These are phyloP conservation scores for Pseudorasbora parva DNA, from an alignment of 2,113 vertebrate genomes.

Conservation along the genomic window DNA sequence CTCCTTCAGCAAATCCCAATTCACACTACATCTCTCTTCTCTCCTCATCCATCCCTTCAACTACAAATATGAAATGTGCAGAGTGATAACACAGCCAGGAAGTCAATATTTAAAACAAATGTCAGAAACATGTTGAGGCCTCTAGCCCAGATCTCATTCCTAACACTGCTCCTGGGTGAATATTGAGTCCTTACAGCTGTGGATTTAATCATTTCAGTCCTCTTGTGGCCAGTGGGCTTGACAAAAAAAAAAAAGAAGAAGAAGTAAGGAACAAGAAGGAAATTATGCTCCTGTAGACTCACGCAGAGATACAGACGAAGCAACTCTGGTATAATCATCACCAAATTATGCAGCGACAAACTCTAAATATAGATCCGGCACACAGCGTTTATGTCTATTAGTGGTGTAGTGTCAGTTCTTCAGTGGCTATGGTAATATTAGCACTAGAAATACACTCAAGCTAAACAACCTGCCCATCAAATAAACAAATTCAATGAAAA, in stretches of 20 bases:
- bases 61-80: not conserved
- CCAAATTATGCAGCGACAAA: conserved; percentile 28
- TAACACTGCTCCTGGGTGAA: not conserved
- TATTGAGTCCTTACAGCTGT: conserved; percentile 30
- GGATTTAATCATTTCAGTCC: conserved; percentile 17
- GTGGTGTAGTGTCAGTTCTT: not conserved
- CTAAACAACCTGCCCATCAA: not conserved
- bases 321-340: conserved; percentile 15
- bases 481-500: not conserved
- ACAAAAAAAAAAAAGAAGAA: not conserved
- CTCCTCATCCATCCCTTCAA: conserved; percentile 23
- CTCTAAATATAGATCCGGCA: conserved; percentile 23
- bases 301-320: not conserved
- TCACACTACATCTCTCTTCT: not conserved
- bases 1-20: not conserved
- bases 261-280: conserved; percentile 1
- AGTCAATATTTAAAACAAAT: conserved; percentile 39
- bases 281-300: not conserved
- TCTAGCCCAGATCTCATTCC: conserved; percentile 15
- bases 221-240: conserved; percentile 2
- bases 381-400: conserved; percentile 6
- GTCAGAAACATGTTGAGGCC: conserved; percentile 8
- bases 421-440: not conserved
- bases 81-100: not conserved
- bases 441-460: not conserved